Evolutionary conservation across 2,888 invertebrate genomes (phyloP), one percentile per base, ranked within the genome.

Genomic region (Salticus scenicus): DNA sequence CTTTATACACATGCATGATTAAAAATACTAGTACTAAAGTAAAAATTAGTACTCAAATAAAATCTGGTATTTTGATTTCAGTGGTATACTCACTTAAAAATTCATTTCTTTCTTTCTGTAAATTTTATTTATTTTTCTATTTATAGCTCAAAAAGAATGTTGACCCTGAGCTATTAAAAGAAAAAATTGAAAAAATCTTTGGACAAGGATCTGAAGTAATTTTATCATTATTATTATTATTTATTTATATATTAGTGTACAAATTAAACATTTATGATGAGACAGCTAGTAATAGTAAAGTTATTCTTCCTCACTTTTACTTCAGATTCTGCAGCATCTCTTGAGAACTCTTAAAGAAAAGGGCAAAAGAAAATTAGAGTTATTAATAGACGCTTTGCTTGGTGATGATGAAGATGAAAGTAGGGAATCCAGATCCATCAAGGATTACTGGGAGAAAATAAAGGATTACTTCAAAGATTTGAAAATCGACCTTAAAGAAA

Each of bases 401-500:
- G 47, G 14, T 4, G 81, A 70, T 0, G 81, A 81, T 20, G 84
- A 78, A 5, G 69, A 47, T 0, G 57, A 47, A 0, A 24, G 33
- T 10, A 51, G 63, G n/a, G 12, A 30, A 0, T 37, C 28, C 2
- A 51, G 69, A 2, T 70, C 72, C 0, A 47, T 87, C 33, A 67
- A 67, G 8, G 81, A 87, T 7, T 77, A 77, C 51, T 87, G 81
- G 81, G 70, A 87, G 28, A 87, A 82, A 30, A 28, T 87, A 10
- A 84, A 85, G 57, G 70, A 87, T 24, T 83, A 75, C 67, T 83
- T 83, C 67, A 78, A 79, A 24, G 76, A 85, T 30, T 70, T 87
- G 30, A 75, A 83, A 64, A 74, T 87, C 31, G 81, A 77, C 75
- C 73, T 85, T 2, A 67, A 81, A 41, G 84, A 87, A 47, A 87